Base-by-base conservation (phyloP, 2,113 vertebrate genomes). In the Muntiacus muntjak region DNA sequence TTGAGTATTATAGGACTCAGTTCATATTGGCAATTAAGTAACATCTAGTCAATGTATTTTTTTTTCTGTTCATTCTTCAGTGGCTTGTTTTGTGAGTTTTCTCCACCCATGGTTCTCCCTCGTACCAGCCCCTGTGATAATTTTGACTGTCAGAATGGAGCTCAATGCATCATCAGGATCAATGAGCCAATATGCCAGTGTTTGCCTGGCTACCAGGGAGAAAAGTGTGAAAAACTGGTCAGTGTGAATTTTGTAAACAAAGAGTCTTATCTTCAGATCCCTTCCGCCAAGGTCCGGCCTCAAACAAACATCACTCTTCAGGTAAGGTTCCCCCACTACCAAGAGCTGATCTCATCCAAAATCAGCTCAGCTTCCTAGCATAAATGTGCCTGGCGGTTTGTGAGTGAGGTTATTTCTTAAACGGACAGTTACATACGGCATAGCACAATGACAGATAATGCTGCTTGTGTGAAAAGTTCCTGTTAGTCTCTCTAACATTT, bases 51-150 rank as follows among this genome's bases (percentile, higher is more conserved):
- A 5, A 16, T 2, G 0, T 19, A 0, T 36, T 43, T 54, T 94
- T 47, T 40, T 87, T 88, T 47, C 93, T 97, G 0, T 94, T 96
- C 97, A 10, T 79, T 54, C 40, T 94, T 23, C 96, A 99, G 99
- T 25, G 99, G 99, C 55, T 98, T 99, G 92, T 99, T 99, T 98
- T 99, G 99, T 88, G 99, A 99, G 97, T 99, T 99, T 97, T 98
- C 99, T n/a, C 99, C 99, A 0, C 99, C 99, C 7, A 99, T 99
- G 99, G 99, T 99, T 89, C 98, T 99, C 50, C 99, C 99, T 16
- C 99, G 99, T 60, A 99, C 99, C 95, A 99, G 99, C 94, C 99
- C 99, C 8, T 99, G 99, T 90, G 99, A 99, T 98, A 99, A 99
- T 97, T 99, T 99, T 28, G 99, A 99, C 83, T 99, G 99, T 97